Base-by-base conservation (phyloP, 2,888 invertebrate genomes). In the Chironomus riparius region DNA sequence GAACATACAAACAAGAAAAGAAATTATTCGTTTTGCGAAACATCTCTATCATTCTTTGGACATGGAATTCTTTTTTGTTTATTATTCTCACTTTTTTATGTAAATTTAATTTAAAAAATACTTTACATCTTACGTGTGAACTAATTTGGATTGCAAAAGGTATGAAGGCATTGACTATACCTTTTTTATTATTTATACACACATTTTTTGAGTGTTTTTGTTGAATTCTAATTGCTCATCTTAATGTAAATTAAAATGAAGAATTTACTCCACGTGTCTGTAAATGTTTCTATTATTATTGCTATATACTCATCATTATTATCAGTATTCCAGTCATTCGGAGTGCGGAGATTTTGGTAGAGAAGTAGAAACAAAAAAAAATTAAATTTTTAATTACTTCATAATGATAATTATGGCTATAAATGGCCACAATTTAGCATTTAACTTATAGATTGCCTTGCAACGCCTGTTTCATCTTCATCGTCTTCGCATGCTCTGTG, bases 371-470 rank as follows among this genome's bases (percentile, higher is more conserved):
- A 13, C 22, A 22, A 7, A 22, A 70, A 70, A 24, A 18, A 70
- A 18, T 24, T 70, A 68, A 47, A 21, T 65, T 65, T 71, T 71
- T 71, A 71, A 71, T 71, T 50, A 56, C 71, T 24, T 28, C 50
- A 50, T 71, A 47, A 71, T 24, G 71, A 50, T 71, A 71, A 71
- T 71, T 71, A 22, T 56, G 21, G 71, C 71, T 50, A 56, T 71
- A 21, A 71, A 71, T 22, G 10, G 18, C 4, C 70, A 22, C 70
- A 38, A 71, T 56, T 71, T 21, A 56, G 13, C 24, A 56, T 56
- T 56, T 56, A 18, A 18, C 15, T 56, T 56, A 56, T 56, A 18
- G 56, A 56, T 56, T 15, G 15, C 56, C 2, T 56, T 56, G 56
- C 15, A 56, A 56, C 56, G 56, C 56, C 56, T 15, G 56, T 18